A percentile compares a stretch with the other conserved stretches of the same genome.
Conservation (phyloP, 2,113 vertebrate genomes). For the rabbit (Oryctolagus cuniculus) region DNA sequence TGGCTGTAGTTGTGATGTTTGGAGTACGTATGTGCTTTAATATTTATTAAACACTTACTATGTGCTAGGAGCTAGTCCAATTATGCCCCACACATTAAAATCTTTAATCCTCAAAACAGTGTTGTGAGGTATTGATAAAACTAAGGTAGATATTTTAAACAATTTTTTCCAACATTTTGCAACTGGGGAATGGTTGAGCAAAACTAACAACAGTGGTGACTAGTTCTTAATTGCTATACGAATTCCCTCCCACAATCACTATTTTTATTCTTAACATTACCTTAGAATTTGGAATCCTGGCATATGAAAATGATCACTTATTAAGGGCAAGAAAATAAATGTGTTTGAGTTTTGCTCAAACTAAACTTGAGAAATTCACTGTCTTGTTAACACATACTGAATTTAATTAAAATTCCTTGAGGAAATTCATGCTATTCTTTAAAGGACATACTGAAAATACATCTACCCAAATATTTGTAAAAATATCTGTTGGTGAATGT, state of each 20-base stretch:
- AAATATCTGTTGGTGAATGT: conserved; percentile 45
- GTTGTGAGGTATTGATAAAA: not conserved
- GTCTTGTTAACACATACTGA: not conserved
- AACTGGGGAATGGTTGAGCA: not conserved
- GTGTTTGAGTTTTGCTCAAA: not conserved
- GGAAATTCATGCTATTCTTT: conserved; percentile 39
- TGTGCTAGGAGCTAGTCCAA: not conserved
- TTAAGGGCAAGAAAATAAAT: not conserved
- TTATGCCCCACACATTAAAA: not conserved
- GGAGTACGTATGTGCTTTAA: not conserved
- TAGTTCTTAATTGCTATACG: conserved; percentile 27
- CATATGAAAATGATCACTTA: conserved; percentile 34
- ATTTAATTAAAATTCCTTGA: conserved; percentile 45
- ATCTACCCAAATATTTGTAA: not conserved
- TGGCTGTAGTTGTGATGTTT: not conserved
- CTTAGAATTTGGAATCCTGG: conserved; percentile 12
- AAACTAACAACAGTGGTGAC: not conserved
- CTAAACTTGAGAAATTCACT: conserved; percentile 30
- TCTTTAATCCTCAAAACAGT: not conserved
- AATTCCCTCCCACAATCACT: not conserved
- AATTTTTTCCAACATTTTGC: not conserved
- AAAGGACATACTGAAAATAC: conserved; percentile 7
- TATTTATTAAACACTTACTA: conserved; percentile 3
- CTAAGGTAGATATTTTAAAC: not conserved
- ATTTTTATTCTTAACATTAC: not conserved